Conservation (phyloP, 2,113 vertebrate species). For the Chloroceryle aenea region DNA sequence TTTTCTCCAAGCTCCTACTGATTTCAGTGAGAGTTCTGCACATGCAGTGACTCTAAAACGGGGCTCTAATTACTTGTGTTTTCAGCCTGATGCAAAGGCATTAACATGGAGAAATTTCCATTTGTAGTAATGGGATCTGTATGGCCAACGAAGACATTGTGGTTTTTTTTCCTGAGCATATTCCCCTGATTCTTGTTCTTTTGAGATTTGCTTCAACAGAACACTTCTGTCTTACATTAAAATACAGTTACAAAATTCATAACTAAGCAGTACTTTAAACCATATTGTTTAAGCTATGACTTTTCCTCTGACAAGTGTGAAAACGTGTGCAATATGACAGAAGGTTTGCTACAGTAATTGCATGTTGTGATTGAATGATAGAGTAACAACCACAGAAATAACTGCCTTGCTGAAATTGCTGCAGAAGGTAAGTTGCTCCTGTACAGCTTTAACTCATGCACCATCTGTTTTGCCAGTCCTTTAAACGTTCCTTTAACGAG, state of each 20-base stretch:
- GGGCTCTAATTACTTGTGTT: slow-evolving; percentile 16
- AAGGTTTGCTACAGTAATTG: slow-evolving; percentile 53
- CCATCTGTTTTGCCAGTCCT: slow-evolving; percentile 60
- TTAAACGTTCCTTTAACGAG: slow-evolving; percentile 44
- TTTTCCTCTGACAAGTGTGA: slow-evolving; percentile 52
- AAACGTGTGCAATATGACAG: not conserved
- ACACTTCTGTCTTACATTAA: slow-evolving; percentile 10
- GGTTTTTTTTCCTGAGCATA: not conserved
- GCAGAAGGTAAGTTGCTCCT: slow-evolving; percentile 50
- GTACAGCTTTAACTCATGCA: slow-evolving; percentile 48
- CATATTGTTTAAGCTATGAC: slow-evolving; percentile 57
- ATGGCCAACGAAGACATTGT: not conserved
- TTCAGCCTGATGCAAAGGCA: not conserved
- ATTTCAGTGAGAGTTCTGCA: not conserved
- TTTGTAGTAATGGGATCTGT: not conserved
- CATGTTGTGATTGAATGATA: slow-evolving; percentile 62
- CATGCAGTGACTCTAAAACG: not conserved
- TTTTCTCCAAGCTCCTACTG: not conserved
- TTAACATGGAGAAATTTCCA: not conserved
- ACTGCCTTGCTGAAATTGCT: slow-evolving; percentile 29
- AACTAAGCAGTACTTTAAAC: slow-evolving; percentile 51
- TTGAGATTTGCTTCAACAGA: not conserved
- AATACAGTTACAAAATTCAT: slow-evolving; percentile 18
- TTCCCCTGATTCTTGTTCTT: slow-evolving; percentile 2
- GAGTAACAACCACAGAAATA: slow-evolving; percentile 28